These are phyloP conservation scores for Tauraco hartlaubi DNA, from an alignment of 2,797 vertebrate species.

Conservation along the genomic window DNA sequence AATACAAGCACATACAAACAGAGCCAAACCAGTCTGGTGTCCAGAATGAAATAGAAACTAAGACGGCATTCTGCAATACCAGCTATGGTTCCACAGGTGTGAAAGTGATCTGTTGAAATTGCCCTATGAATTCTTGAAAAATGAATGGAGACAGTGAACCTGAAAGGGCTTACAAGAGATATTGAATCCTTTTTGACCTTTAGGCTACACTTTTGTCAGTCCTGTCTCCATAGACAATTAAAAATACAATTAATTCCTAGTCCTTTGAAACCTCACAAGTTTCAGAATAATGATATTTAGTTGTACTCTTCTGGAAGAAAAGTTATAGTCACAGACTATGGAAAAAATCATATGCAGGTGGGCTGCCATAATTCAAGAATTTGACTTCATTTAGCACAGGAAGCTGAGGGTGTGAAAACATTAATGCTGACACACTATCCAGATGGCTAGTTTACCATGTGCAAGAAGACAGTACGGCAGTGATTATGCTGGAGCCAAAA, in stretches of 20 bases:
- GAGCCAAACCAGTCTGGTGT: conserved; percentile 21
- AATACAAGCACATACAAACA: background rate
- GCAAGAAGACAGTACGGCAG: conserved; percentile 72
- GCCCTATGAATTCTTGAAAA: conserved; percentile 3
- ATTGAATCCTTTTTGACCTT: background rate
- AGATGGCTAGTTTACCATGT: conserved; percentile 77
- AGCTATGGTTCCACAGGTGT: background rate
- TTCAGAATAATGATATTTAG: background rate
- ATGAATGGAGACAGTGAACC: background rate
- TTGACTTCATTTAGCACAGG: conserved; percentile 76
- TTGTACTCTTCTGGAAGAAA: background rate
- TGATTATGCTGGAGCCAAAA: conserved; percentile 70
- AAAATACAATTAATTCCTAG: background rate
- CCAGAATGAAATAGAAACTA: conserved; percentile 8
- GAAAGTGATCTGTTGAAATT: background rate
- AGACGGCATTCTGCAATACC: background rate
- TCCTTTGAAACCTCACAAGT: background rate
- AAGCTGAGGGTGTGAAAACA: conserved; percentile 76
- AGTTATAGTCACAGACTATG: conserved; percentile 23
- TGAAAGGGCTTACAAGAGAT: background rate
- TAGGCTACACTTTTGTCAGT: background rate
- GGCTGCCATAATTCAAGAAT: conserved; percentile 70
- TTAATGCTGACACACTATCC: conserved; percentile 78
- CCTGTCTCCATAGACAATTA: background rate
- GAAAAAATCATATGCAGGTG: conserved; percentile 70